Evolutionary conservation across 2,888 invertebrate genomes (phyloP).

Genomic region (Clistopyga incitator): DNA sequence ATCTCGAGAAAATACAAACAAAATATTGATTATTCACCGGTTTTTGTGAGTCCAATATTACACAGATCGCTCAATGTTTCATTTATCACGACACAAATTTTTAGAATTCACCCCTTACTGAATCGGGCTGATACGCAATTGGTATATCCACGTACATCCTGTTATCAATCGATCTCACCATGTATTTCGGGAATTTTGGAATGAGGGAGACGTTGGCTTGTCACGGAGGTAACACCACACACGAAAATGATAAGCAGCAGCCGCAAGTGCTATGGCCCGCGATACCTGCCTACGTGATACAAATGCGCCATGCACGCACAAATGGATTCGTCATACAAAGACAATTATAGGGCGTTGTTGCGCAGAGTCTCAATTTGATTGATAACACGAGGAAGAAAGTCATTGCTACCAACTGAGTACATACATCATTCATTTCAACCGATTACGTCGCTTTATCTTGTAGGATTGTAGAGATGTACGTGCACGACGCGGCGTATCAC

Average conservation of each 20-base stretch:
- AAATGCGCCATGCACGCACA: constrained; percentile 4
- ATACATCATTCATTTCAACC: neutral
- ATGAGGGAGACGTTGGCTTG: neutral
- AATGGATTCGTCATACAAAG: constrained; percentile 7
- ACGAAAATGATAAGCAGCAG: neutral
- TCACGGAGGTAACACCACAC: neutral
- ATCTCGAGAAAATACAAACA: too few relatives aligned
- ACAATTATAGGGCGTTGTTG: neutral
- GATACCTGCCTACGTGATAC: constrained; percentile 12
- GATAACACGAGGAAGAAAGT: constrained; percentile 7
- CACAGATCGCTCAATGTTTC: neutral
- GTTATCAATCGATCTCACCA: constrained; percentile 27
- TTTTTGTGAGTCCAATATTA: too few relatives aligned
- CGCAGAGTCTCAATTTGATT: neutral
- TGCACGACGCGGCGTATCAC: constrained; percentile 21
- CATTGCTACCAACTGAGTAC: neutral
- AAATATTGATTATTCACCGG: too few relatives aligned
- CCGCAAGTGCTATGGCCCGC: neutral
- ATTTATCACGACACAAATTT: neutral
- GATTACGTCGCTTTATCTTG: constrained; percentile 22
- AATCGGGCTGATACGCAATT: neutral
- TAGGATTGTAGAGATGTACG: constrained; percentile 9
- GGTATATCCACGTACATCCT: constrained; percentile 7
- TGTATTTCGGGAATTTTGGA: neutral
- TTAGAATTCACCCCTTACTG: neutral